Evolutionary conservation across 2,888 invertebrate genomes (phyloP), one percentile per base, ranked within the genome.

Genomic region (Pachycephus smyrnensis): DNA sequence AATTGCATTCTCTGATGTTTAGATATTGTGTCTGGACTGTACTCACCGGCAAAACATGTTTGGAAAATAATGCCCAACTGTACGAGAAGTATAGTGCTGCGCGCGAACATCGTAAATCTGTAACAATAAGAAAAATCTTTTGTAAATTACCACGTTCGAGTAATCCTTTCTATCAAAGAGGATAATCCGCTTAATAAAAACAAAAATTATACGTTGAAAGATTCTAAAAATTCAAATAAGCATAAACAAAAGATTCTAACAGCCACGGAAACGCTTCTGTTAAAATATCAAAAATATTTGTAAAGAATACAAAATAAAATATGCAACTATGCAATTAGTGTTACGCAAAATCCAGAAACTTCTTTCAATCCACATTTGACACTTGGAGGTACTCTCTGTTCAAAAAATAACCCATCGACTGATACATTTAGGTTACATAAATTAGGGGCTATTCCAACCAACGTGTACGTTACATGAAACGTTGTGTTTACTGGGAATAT

Each of bases 281-380:
- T 1, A 35, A 23, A 23, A n/a, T 15, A 73, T 77, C 73, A 82
- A 73, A 36, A 82, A 79, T 30, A n/a, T 80, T 82, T 82, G 68
- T 12, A 68, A 33, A 68, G n/a, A 68, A 55, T n/a, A 40, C 1
- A n/a, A 68, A 37, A 11, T 30, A 73, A n/a, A 75, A 76, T 77
- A 32, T 37, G 37, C 68, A 68, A 40, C 40, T 0, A 23, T 40
- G 15, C 6, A 40, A 23, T 6, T 15, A 37, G 0, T 37, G 12
- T 12, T 37, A 12, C 1, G 1, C 3, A 40, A 15, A 15, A 6
- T 40, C 4, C 40, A 40, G 15, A 40, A 15, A 23, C 15, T 6
- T 74, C 30, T 35, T 30, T 30, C 11, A 75, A 68, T 31, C 68
- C 32, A 4, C 3, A 75, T 31, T 9, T 40, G 71, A 6, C n/a